Evolutionary conservation across 2,113 vertebrate genomes (phyloP), one percentile per base, ranked within the genome.

Genomic region (Sinocyclocheilus grahami): DNA sequence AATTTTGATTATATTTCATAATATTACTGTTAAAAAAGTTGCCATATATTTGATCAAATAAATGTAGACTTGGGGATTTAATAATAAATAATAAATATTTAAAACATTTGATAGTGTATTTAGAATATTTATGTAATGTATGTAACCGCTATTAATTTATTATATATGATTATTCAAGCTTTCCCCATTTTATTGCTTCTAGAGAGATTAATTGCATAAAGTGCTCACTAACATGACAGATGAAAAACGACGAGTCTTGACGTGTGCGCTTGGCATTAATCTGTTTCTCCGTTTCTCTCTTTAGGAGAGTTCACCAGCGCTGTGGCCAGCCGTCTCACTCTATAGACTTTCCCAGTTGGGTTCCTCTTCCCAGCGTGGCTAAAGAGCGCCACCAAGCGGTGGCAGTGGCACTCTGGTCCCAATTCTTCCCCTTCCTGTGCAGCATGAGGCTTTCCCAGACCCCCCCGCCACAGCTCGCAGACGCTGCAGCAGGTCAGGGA

Each of bases 311-410:
- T 92, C 95, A 97, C 85, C 94, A 96, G 87, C 95, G 94, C 46
- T 89, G 92, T 88, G 22, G 53, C 30, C 93, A 90, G 91, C 96
- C 94, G 91, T 92, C 91, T 92, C 91, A 91, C 93, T 91, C 86
- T 89, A 90, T 92, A 87, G 2, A 86, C 11, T 51, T 81, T 74
- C 89, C 86, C 16, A 92, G 90, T 88, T 84, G 93, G 72, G 78
- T 86, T 10, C 94, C 94, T 72, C 82, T 91, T 74, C 92, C 89
- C 93, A 95, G 89, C 84, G 92, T 87, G 86, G 95, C 94, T 92
- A 98, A 96, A 97, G 98, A 99, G 96, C 95, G 93, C 95, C 98
- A 98, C 94, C 97, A 97, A 93, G 97, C 96, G 90, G 95, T 96
- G 3, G 96, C 97, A 78, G 87, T 89, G 1, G 94, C 96, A 14